Evolutionary conservation across 1,140 invertebrate genomes (phyloP), one percentile per base, ranked within the genome.

Genomic region (Manduca sexta): DNA sequence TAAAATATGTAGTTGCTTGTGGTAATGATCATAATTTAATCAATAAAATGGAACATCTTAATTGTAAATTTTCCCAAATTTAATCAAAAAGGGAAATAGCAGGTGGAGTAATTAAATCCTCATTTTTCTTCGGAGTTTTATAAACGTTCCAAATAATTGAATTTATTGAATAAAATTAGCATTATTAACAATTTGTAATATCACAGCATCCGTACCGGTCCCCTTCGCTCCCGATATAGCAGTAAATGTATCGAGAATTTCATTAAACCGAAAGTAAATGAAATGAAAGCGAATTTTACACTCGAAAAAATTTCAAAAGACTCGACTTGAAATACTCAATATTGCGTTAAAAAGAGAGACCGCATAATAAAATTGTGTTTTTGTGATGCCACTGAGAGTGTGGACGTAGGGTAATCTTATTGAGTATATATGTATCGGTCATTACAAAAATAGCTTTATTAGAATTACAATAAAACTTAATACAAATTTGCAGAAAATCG

Each of bases 211-310:
- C 2, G 16, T 46, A 46, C 26, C 12, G 16, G 13, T 40, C 38
- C 3, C n/a, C 47, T 34, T 17, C 30, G n/a, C 8, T 31, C 47
- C 21, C 45, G 18, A 40, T 34, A 8, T 45, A 38, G 16, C 14
- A 58, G 47, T 39, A 51, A 59, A 50, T 64, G 73, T 70, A 73
- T 79, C 63, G 59, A 65, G 67, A 74, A 76, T 74, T 79, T 79
- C 69, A 74, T 76, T 79, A 71, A 69, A 54, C 62, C 49, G 55
- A 71, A 74, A 74, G 61, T 71, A 67, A 79, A 73, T 71, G 69
- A 52, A 71, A 69, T 62, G 71, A 74, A 70, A 67, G 56, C 44
- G 64, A 74, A 75, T 80, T 80, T 77, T 45, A 77, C 74, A 75
- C 72, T 80, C 39, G 64, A 64, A 65, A 61, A 66, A 61, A 66